Evolutionary conservation across 2,888 invertebrate species (phyloP), one percentile per base, ranked within the genome.

Genomic region (Eupithecia tripunctaria): DNA sequence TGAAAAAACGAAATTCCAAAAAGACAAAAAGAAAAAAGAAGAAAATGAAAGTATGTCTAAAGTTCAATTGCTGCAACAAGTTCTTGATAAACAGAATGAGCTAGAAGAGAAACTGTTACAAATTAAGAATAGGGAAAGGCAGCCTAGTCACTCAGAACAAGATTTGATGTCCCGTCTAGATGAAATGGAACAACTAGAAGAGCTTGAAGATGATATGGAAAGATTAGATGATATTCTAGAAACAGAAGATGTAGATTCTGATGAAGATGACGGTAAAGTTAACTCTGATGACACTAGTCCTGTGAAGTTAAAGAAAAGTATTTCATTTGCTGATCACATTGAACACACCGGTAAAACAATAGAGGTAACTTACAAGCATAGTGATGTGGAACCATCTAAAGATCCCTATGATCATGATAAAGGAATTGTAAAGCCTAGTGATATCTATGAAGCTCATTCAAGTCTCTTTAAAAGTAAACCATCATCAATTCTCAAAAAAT

Each of bases 171-270:
- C 88, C 29, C 89, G 90, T 76, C 82, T 96, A 62, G 95, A 96
- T 86, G 94, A 95, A 84, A 87, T 96, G 74, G 96, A 96, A 81
- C 85, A 89, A 79, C 84, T 93, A 67, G 95, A 94, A 76, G 92
- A 92, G 71, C 81, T 95, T 68, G 94, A 95, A 86, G 96, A 96
- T 89, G 95, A 95, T 85, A 90, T 95, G 81, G 90, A 95, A 75
- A 94, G 95, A 72, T 81, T 86, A 73, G 82, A 93, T 90, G 74
- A 81, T 89, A 78, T 80, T 21, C 36, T 80, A 29, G 68, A 73
- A 71, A 74, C 72, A 68, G 74, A 74, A 67, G 72, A 75, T 66
- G n/a, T 69, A 29, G 74, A 77, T 60, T 73, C 76, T 66, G 67
- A 73, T 60, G 89, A 91, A 81, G 86, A 89, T 68, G 87, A 89